Evolutionary conservation across 1,140 invertebrate genomes (phyloP).

Genomic region (Eufriesea mexicana): DNA sequence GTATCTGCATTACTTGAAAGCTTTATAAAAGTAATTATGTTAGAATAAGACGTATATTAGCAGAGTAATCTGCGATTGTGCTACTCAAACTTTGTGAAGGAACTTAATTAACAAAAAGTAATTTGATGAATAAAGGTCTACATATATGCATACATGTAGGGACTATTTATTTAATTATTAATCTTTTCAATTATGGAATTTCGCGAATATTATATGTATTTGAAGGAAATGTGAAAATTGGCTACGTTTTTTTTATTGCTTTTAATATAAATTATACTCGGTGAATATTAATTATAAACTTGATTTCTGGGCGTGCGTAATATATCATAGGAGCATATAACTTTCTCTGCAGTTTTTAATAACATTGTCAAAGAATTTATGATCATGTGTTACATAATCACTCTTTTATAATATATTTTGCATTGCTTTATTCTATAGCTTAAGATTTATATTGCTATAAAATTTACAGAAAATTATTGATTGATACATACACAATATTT

Average conservation of each 20-base stretch:
- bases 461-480: background rate
- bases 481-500: background rate
- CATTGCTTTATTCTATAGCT: background rate
- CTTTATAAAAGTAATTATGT: conserved; percentile 58
- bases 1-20: conserved; percentile 41
- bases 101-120: conserved; percentile 56
- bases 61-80: conserved; percentile 42
- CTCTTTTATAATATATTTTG: background rate
- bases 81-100: conserved; percentile 60
- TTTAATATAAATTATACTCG: conserved; percentile 7
- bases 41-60: conserved; percentile 58
- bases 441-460: background rate
- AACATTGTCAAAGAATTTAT: background rate
- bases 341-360: background rate
- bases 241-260: conserved; percentile 1
- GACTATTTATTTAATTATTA: conserved; percentile 28
- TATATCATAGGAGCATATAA: background rate
- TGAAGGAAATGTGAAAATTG: conserved; percentile 22
- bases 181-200: background rate
- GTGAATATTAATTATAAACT: background rate
- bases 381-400: background rate
- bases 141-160: conserved; percentile 14
- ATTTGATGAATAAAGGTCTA: conserved; percentile 69
- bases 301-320: background rate
- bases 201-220: background rate